phyloP scores from a whole-genome alignment of 2,888 invertebrate species.

The Cancer borealis region DNA sequence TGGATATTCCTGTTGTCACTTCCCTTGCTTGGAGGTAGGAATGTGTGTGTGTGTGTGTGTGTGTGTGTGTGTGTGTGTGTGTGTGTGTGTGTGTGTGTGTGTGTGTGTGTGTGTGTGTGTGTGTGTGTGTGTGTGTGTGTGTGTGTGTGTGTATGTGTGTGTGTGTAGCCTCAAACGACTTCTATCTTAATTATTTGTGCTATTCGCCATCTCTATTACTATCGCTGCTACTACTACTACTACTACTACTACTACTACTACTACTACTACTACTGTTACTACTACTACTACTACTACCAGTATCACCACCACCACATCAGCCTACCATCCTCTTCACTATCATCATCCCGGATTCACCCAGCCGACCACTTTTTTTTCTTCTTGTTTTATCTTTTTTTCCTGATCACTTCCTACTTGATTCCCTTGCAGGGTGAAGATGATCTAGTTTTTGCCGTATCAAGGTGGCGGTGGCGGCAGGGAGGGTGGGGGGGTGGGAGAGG shows the following conservation, averaged over 20 bases:
- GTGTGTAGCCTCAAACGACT: no score
- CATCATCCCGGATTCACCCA: constrained; percentile 32
- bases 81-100: not conserved
- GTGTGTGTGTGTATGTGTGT: no score
- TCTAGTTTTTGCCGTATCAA: constrained; percentile 8
- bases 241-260: not conserved
- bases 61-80: not conserved
- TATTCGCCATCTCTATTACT: no score
- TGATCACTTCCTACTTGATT: constrained; percentile 15
- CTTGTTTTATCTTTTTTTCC: not conserved
- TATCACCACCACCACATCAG: not conserved
- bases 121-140: not conserved
- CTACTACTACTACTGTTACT: not conserved
- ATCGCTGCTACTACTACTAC: no score
- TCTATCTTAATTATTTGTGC: no score
- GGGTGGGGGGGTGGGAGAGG: not conserved
- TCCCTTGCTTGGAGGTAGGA: not conserved
- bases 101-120: not conserved
- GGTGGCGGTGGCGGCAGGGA: not conserved
- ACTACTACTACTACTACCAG: not conserved
- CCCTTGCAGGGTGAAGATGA: constrained; percentile 29
- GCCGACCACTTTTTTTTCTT: not conserved
- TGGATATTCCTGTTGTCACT: not conserved
- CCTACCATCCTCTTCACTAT: not conserved
- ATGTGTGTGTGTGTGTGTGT: not conserved